Evolutionary conservation across 1,140 invertebrate species (phyloP).

Genomic region (Calosoma granatense): DNA sequence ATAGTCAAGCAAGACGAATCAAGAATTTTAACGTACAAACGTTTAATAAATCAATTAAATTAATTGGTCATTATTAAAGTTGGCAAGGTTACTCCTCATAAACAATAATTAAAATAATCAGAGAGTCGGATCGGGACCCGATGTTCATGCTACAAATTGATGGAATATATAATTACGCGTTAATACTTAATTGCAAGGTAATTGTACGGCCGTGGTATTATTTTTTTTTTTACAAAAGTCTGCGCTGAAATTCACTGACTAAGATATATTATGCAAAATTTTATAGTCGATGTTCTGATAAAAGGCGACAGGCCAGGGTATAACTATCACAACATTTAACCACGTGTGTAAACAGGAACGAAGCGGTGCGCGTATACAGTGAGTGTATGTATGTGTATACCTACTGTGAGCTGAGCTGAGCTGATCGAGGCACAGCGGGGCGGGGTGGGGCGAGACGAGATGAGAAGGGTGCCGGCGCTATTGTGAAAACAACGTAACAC

Average conservation of each 20-base stretch:
- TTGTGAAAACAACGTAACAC: too few species aligned
- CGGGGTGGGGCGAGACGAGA: too few species aligned
- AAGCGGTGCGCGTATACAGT: too few species aligned
- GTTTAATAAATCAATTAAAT: constrained; percentile 31
- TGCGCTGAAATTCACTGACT: background rate
- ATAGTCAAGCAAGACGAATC: background rate
- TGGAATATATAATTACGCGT: constrained; percentile 24
- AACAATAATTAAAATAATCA: constrained; percentile 34
- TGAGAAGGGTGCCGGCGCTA: too few species aligned
- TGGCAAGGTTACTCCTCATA: constrained; percentile 26
- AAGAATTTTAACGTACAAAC: constrained; percentile 7
- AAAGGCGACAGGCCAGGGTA: background rate
- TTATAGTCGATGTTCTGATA: background rate
- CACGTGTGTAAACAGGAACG: background rate
- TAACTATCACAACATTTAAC: background rate
- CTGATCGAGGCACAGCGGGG: too few species aligned
- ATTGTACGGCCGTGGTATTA: background rate
- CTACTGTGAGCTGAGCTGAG: too few species aligned
- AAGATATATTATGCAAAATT: constrained; percentile 5
- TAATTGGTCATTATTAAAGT: constrained; percentile 28
- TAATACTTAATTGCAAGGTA: constrained; percentile 6
- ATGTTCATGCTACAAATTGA: constrained; percentile 22
- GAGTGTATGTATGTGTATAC: background rate
- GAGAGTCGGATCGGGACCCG: constrained; percentile 25
- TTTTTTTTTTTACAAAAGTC: background rate